Evolutionary conservation across 2,888 invertebrate genomes (phyloP), one percentile per base, ranked within the genome.

Genomic region (Acanthopleura granulata): DNA sequence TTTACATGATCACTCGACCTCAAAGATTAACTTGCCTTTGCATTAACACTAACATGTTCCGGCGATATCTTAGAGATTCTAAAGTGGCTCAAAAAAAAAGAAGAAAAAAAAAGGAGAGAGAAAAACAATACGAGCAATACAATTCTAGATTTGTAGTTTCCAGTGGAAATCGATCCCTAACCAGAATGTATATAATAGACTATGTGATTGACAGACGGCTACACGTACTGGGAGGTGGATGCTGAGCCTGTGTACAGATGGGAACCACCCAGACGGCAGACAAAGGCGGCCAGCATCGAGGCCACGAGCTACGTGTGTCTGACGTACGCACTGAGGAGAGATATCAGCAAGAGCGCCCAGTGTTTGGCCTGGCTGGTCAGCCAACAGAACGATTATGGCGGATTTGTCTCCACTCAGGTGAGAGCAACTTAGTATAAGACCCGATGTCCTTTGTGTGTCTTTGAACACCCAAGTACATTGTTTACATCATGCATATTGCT

Each of bases 331-430:
- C 16, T 66, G 29, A 66, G 25, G 29, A 27, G 6, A 16, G 22
- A 66, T 14, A 27, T 22, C 22, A 25, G 16, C 16, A 66, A 66
- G 29, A 27, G 66, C 25, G 6, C 66, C 16, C 18, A 66, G 16
- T 66, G 66, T 66, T 6, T 75, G 75, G n/a, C 66, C 1, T 72
- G 57, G 62, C 57, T 75, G 0, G 9, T 72, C 12, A 40, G 29
- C 11, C 75, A 73, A 40, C 72, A 72, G 62, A 75, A 72, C 25
- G 66, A 50, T 25, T 62, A 66, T 22, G 75, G 75, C 25, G 75
- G 75, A 18, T 75, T 73, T 22, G 30, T 69, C 29, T 75, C 75
- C 9, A 72, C 75, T 25, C 69, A 51, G 72, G 75, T 50, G 74
- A 15, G 51, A 57, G 18, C 1, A 73, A 9, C 40, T 40, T 40